Conservation (phyloP, 2,888 invertebrate genomes). For the Sipha maydis region DNA sequence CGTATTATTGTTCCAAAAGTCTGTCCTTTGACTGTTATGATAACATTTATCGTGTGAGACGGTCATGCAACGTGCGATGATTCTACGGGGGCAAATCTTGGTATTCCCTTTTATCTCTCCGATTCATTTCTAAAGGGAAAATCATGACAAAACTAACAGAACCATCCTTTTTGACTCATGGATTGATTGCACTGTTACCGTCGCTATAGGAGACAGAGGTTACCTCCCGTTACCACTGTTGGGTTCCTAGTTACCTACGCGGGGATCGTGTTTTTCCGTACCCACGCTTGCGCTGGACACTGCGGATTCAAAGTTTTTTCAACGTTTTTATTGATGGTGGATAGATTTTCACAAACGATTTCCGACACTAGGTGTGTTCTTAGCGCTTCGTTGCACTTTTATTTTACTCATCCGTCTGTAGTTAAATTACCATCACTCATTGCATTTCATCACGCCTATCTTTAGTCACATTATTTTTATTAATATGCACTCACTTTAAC, state of each 20-base stretch:
- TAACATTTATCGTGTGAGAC: not conserved
- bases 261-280: not conserved
- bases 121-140: not conserved
- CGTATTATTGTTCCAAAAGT: not conserved
- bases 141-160: not conserved
- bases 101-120: not conserved
- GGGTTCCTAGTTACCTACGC: not conserved
- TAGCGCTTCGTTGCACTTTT: not conserved
- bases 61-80: not conserved
- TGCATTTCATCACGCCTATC: constrained; percentile 1
- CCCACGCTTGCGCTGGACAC: not conserved
- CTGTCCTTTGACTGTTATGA: not conserved
- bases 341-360: not conserved
- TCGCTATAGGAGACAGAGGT: not conserved
- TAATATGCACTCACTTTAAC: constrained; percentile 9
- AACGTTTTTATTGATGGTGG: not conserved
- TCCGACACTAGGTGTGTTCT: not conserved
- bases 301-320: not conserved
- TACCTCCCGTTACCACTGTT: not conserved
- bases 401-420: not conserved
- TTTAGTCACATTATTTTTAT: constrained; percentile 9
- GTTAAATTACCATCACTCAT: not conserved
- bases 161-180: not conserved
- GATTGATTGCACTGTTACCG: not conserved
- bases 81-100: not conserved